Base-by-base conservation (phyloP, 2,888 invertebrate genomes). In the Catocala nupta region DNA sequence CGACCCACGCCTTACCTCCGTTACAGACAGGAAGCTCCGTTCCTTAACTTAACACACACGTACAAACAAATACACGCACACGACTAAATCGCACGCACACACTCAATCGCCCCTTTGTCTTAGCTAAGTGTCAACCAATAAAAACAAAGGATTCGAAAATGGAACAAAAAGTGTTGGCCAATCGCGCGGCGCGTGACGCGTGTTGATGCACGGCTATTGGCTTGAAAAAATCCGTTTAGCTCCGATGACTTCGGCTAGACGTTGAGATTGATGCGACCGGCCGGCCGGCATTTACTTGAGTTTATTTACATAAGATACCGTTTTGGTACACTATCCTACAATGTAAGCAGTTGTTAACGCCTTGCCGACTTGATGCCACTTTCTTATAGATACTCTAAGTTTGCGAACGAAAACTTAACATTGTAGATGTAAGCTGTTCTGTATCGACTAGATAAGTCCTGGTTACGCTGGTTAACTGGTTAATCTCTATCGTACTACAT, bases 101-200 rank as follows among this genome's bases (percentile, higher is more conserved):
- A 89, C 70, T 78, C 71, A 78, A 81, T 86, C 91, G 89, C 92
- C 94, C 94, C 93, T 92, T 94, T 94, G 94, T 94, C 93, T 94
- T 94, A 94, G 91, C 91, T 92, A 93, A 94, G 94, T 94, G 94
- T 93, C 94, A 93, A 94, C 94, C 94, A 94, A 94, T 94, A 94
- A 94, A 94, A 94, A 94, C 94, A 94, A 94, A 94, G 94, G 94
- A 93, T 91, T 90, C 88, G 87, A 92, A 93, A 93, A 93, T 92
- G 90, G 91, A 92, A 93, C 93, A 94, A 94, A 93, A 94, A 93
- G 92, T 89, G 89, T 80, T 79, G 89, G 89, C 94, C 94, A 94
- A 94, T 94, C 87, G 91, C 87, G 85, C 82, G 74, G 86, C 90
- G 85, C 90, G 91, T 93, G 89, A 93, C 90, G 93, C 93, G 91